These are phyloP conservation scores for Eupristina koningsbergeri DNA, from an alignment of 1,140 invertebrate genomes.

Conservation along the genomic window DNA sequence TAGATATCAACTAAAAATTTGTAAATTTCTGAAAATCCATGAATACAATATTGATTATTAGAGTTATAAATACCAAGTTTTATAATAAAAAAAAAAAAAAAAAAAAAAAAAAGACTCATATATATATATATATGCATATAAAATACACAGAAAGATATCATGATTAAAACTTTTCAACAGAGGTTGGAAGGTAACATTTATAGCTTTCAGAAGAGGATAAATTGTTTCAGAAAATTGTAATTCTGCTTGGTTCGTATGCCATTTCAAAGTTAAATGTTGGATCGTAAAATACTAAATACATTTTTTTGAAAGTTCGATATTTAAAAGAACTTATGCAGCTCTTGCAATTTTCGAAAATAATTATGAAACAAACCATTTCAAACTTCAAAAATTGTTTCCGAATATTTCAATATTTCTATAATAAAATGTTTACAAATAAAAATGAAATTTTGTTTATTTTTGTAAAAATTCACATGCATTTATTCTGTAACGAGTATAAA, in stretches of 20 bases:
- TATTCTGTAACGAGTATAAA: too few species aligned
- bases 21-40: background rate
- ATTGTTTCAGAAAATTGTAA: background rate
- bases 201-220: constrained; percentile 5
- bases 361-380: background rate
- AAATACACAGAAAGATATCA: background rate
- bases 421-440: background rate
- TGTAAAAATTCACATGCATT: too few species aligned
- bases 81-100: too few species aligned
- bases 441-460: background rate
- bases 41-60: background rate
- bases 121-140: too few species aligned
- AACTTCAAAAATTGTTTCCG: background rate
- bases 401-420: background rate
- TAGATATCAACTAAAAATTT: too few species aligned
- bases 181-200: background rate
- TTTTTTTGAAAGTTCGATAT: background rate
- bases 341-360: background rate
- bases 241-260: background rate
- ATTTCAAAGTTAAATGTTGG: background rate
- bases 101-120: too few species aligned
- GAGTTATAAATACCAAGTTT: background rate
- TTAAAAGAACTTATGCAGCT: background rate
- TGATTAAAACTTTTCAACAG: background rate
- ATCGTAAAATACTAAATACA: constrained; percentile 7